Base-by-base conservation (phyloP, 2,888 invertebrate genomes). In the Eugnorisma glareosa region DNA sequence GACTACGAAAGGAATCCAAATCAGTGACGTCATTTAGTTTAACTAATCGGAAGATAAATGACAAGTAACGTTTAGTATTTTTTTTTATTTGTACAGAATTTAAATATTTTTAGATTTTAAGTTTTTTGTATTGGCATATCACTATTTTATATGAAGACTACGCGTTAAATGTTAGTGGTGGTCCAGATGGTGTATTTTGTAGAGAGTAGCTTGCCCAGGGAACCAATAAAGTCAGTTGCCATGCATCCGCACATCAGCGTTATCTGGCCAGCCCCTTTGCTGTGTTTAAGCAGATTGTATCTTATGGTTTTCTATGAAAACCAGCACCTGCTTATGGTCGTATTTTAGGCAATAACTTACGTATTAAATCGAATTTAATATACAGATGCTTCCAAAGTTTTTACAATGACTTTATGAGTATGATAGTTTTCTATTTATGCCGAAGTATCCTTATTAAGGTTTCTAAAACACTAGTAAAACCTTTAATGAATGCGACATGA, bases 101-200 rank as follows among this genome's bases (percentile, higher is more conserved):
- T 45, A 35, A 45, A 67, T 81, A 48, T 51, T 45, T 73, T 75
- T 79, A 73, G 63, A 63, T 51, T 72, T 75, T 82, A 83, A 77
- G 79, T 79, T 86, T 83, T 81, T 80, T 83, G 37, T 80, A 82
- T 83, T 74, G 69, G 77, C 86, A 86, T 87, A 88, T 86, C 81
- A 87, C 51, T 81, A 77, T 77, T 84, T 51, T 45, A 72, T 48
- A 73, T 48, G 75, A 61, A 86, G 71, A 81, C 66, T 67, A 77
- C 51, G 63, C 48, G 45, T 37, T 51, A 21, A 48, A 43, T 43
- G 4, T 48, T 28, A 48, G 7, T 28, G 24, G 18, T 15, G 18
- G 48, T 57, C 24, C 28, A 35, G 43, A 21, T 15, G 18, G 31
- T 57, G 15, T 10, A 43, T 54, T 73, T 24, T 73, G 35, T 45